These are phyloP conservation scores for Cephalotes varians DNA, from an alignment of 2,888 invertebrate species.

Conservation along the genomic window DNA sequence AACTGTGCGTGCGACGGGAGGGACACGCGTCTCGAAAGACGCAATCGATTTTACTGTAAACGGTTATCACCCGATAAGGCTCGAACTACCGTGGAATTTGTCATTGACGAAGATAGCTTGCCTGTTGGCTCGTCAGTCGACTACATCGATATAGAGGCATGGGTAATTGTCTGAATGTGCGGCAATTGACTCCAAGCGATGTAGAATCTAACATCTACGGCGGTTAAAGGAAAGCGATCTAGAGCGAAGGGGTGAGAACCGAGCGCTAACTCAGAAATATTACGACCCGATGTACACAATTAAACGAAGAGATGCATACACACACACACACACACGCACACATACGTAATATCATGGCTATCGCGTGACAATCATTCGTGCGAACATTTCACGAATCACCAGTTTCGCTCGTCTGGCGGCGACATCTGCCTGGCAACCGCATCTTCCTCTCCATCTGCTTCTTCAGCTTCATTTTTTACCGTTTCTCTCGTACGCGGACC, in stretches of 20 bases:
- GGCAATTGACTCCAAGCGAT: constrained; percentile 32
- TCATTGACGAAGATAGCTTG: constrained; percentile 69
- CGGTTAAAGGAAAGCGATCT: constrained; percentile 9
- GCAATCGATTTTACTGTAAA: constrained; percentile 64
- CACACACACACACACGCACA: background rate
- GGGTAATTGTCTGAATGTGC: constrained; percentile 32
- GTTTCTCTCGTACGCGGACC: constrained; percentile 15
- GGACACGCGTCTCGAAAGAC: constrained; percentile 44
- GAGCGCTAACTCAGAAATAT: constrained; percentile 6
- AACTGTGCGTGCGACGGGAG: background rate
- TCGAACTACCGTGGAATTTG: constrained; percentile 62
- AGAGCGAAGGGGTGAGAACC: background rate
- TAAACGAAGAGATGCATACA: constrained; percentile 5
- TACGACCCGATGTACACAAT: background rate
- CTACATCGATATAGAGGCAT: constrained; percentile 55
- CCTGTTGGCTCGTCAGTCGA: constrained; percentile 38
- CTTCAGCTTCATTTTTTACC: constrained; percentile 49
- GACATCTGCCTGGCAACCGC: constrained; percentile 70
- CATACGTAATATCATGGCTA: constrained; percentile 24
- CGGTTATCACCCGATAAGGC: constrained; percentile 69
- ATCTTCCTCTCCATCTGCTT: constrained; percentile 43
- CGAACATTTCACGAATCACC: constrained; percentile 66
- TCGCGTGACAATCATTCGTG: constrained; percentile 76
- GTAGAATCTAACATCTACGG: background rate
- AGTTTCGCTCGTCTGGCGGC: constrained; percentile 35